phyloP scores from a whole-genome alignment of 2,113 vertebrate species.

The Amblyopsis rosae region DNA sequence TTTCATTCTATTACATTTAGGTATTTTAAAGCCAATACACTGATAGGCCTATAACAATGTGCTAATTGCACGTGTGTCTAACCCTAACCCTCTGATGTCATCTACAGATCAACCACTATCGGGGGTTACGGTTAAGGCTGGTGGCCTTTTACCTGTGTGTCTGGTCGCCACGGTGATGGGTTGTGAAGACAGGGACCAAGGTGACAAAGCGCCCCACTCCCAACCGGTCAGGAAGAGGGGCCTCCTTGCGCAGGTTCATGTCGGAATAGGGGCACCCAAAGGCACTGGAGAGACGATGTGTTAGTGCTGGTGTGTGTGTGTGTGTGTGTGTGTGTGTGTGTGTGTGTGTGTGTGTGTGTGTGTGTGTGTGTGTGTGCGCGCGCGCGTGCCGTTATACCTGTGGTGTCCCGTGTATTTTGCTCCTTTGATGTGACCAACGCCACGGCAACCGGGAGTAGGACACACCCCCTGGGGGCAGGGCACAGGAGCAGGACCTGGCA shows the following conservation, averaged over 20 bases:
- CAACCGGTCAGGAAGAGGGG: slow-evolving; percentile 73
- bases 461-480: slow-evolving; percentile 74
- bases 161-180: slow-evolving; percentile 24
- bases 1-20: too few species aligned
- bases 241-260: slow-evolving; percentile 77
- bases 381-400: slow-evolving; percentile 55
- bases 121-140: background rate
- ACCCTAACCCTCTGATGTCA: too few species aligned
- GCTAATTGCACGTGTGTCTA: too few species aligned
- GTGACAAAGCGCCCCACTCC: slow-evolving; percentile 69
- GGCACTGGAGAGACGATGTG: slow-evolving; percentile 58
- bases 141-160: slow-evolving; percentile 36
- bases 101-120: too few species aligned
- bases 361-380: background rate
- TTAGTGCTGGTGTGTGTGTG: background rate
- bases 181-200: slow-evolving; percentile 58
- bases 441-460: slow-evolving; percentile 78
- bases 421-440: slow-evolving; percentile 80
- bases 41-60: too few species aligned
- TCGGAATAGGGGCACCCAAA: slow-evolving; percentile 84
- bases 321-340: background rate
- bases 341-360: background rate
- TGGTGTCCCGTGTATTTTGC: slow-evolving; percentile 80
- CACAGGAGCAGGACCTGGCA: slow-evolving; percentile 57
- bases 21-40: too few species aligned